A percentile compares a stretch with the other conserved stretches of the same genome.
Conservation (phyloP, 2,113 vertebrate genomes). For the Solea senegalensis region DNA sequence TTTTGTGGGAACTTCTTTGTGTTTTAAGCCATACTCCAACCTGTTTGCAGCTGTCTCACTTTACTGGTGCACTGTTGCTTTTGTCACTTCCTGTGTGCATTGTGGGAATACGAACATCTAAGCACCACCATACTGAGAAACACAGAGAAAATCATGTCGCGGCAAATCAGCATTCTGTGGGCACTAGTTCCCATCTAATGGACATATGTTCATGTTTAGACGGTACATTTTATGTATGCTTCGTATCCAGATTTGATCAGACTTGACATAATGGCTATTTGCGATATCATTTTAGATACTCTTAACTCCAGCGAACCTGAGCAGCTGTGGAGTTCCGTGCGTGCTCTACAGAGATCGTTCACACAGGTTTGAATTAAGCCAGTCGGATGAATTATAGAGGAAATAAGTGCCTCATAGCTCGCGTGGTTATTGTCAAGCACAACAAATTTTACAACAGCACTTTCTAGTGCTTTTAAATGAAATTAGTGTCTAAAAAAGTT, state of each 20-base stretch:
- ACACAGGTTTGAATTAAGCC: neutral
- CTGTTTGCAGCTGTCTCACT: no score
- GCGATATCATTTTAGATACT: constrained; percentile 10
- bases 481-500: neutral
- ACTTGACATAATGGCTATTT: neutral
- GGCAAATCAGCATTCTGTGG: no score
- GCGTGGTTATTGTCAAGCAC: constrained; percentile 20
- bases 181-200: no score
- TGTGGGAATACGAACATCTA: no score
- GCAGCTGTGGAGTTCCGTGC: neutral
- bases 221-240: constrained; percentile 5
- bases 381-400: neutral
- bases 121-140: no score
- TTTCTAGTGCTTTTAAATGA: constrained; percentile 11
- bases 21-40: no score
- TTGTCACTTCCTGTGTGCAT: no score
- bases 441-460: neutral
- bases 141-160: no score
- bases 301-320: neutral
- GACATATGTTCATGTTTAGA: no score
- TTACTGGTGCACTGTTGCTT: no score
- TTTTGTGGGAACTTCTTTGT: no score
- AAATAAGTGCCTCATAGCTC: constrained; percentile 7
- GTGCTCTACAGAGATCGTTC: neutral
- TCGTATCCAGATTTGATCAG: neutral